A percentile compares a stretch with the other conserved stretches of the same genome.
Evolutionary conservation across 1,140 invertebrate genomes (phyloP).

Genomic region (Rhopalosiphum padi): DNA sequence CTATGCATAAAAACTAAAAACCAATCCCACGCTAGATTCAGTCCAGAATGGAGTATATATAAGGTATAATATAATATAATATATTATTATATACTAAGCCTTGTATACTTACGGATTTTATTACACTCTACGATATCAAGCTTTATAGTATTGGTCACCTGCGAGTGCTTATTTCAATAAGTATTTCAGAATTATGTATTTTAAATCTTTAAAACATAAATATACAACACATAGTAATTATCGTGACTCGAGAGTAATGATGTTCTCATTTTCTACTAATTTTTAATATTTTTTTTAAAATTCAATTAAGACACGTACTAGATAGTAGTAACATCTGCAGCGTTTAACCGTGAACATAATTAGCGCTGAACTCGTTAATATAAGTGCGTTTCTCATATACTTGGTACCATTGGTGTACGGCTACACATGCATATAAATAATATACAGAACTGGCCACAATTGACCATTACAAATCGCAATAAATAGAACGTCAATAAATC

Average conservation of each 20-base stretch:
- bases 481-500: conserved; percentile 14
- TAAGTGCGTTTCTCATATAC: neutral
- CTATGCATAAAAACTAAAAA: neutral
- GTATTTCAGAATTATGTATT: neutral
- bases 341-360: conserved; percentile 42
- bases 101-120: neutral
- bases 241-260: neutral
- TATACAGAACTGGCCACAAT: neutral
- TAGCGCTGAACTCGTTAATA: conserved; percentile 24
- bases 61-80: neutral
- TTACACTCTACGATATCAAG: neutral
- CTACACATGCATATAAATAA: neutral
- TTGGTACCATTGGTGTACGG: too few relatives aligned
- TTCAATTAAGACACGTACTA: conserved; percentile 28
- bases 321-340: conserved; percentile 13
- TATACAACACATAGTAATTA: neutral
- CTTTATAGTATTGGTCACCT: neutral
- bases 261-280: neutral
- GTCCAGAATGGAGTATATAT: neutral
- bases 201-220: neutral
- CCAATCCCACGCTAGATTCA: neutral
- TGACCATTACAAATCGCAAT: conserved; percentile 8
- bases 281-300: neutral
- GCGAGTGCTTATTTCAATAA: neutral
- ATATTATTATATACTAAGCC: neutral